Conservation (phyloP, 2,888 invertebrate genomes). For the Cremastobaeus sp. region DNA sequence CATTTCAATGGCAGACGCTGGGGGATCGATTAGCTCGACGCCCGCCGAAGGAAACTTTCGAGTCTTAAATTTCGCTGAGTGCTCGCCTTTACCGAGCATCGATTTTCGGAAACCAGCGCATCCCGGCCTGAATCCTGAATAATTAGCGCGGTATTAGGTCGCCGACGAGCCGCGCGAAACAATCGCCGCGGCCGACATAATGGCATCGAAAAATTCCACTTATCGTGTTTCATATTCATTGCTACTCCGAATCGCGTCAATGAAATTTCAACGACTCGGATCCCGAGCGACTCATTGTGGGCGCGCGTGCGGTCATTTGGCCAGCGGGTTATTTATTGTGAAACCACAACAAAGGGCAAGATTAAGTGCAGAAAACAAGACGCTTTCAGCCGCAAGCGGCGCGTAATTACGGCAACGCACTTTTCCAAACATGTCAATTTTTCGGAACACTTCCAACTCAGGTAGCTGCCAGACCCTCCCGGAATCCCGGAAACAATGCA, state of each 20-base stretch:
- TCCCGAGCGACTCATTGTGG: slow-evolving; percentile 16
- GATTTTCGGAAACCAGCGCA: background rate
- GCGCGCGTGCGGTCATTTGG: slow-evolving; percentile 9
- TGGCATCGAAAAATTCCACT: slow-evolving; percentile 30
- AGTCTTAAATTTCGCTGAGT: slow-evolving; percentile 28
- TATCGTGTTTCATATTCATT: slow-evolving; percentile 27
- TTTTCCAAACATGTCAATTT: slow-evolving; percentile 44
- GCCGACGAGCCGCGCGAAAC: background rate
- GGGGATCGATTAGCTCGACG: slow-evolving; percentile 50
- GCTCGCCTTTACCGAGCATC: slow-evolving; percentile 2
- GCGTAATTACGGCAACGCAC: slow-evolving; percentile 43
- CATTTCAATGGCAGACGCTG: slow-evolving; percentile 43
- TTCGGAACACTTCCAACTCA: slow-evolving; percentile 25
- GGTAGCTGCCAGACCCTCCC: slow-evolving; percentile 36
- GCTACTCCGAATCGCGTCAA: slow-evolving; percentile 23
- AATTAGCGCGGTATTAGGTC: background rate
- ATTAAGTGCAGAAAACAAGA: slow-evolving; percentile 24
- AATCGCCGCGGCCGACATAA: background rate
- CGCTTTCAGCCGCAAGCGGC: slow-evolving; percentile 28
- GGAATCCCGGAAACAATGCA: slow-evolving; percentile 51
- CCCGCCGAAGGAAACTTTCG: slow-evolving; percentile 24
- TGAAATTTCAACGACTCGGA: slow-evolving; percentile 17
- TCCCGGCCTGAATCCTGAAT: background rate
- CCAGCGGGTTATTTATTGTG: slow-evolving; percentile 11
- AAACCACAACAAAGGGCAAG: slow-evolving; percentile 18